A percentile compares a stretch with the other conserved stretches of the same genome.
Conservation (phyloP, 2,113 vertebrate species). For the Solea solea region DNA sequence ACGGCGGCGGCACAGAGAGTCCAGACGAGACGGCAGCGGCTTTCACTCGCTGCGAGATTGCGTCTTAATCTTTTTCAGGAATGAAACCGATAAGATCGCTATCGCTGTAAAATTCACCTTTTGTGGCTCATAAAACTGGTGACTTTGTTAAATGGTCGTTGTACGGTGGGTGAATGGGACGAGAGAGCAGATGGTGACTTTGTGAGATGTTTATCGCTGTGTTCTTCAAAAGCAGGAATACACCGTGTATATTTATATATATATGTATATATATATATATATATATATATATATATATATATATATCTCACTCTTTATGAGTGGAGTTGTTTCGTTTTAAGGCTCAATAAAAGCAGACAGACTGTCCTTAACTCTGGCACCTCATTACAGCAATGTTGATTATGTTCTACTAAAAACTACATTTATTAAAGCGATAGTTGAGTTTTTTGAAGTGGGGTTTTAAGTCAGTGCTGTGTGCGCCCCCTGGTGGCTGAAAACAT, state of each 20-base stretch:
- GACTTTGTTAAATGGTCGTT: conserved; percentile 1
- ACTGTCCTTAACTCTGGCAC: no score
- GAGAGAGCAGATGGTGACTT: not conserved
- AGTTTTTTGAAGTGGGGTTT: no score
- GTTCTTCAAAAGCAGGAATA: not conserved
- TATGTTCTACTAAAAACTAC: no score
- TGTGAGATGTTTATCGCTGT: conserved; percentile 1
- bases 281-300: not conserved
- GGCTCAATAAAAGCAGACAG: not conserved
- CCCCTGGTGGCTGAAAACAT: no score
- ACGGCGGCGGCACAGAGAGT: conserved; percentile 26
- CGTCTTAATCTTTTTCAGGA: conserved; percentile 1
- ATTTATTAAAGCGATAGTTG: no score
- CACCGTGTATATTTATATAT: not conserved
- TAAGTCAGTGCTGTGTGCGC: no score
- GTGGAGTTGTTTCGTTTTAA: not conserved
- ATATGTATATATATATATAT: not conserved
- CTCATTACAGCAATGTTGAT: no score
- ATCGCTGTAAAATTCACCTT: not conserved
- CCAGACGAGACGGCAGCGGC: conserved; percentile 6
- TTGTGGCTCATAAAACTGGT: not conserved
- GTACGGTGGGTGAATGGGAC: not conserved
- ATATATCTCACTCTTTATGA: not conserved
- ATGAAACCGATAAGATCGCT: not conserved
- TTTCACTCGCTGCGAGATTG: conserved; percentile 1